A percentile compares a stretch with the other conserved stretches of the same genome.
phyloP scores from a whole-genome alignment of 2,888 invertebrate genomes.

The Drosophila colorata region DNA sequence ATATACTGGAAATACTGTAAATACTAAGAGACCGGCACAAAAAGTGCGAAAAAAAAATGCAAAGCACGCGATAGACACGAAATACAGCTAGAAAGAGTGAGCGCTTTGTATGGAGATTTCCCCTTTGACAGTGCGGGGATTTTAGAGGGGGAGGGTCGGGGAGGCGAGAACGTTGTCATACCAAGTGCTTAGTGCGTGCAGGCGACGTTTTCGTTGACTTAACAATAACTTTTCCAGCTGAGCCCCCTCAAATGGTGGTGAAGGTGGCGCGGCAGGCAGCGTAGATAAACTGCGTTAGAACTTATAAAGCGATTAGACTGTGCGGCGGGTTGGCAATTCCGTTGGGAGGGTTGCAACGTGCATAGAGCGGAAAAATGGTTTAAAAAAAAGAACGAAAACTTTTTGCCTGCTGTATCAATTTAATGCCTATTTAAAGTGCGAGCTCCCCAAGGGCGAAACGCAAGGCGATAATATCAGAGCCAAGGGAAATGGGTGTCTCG shows the following conservation, averaged over 20 bases:
- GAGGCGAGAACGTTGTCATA: slow-evolving; percentile 36
- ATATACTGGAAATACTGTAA: slow-evolving; percentile 23
- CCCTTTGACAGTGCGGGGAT: slow-evolving; percentile 8
- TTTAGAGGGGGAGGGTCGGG: neutral
- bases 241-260: slow-evolving; percentile 31
- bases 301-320: slow-evolving; percentile 78
- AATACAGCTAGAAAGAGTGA: slow-evolving; percentile 18
- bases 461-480: slow-evolving; percentile 25
- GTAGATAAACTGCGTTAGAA: slow-evolving; percentile 75
- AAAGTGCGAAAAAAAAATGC: slow-evolving; percentile 51
- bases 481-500: slow-evolving; percentile 1
- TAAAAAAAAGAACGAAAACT: slow-evolving; percentile 20
- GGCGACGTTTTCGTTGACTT: slow-evolving; percentile 47
- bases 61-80: slow-evolving; percentile 18
- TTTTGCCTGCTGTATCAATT: slow-evolving; percentile 67
- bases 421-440: slow-evolving; percentile 72
- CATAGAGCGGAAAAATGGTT: neutral
- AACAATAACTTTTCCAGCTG: slow-evolving; percentile 71
- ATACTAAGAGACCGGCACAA: slow-evolving; percentile 33
- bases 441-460: slow-evolving; percentile 15
- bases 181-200: slow-evolving; percentile 72
- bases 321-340: slow-evolving; percentile 39
- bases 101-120: slow-evolving; percentile 39
- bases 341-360: slow-evolving; percentile 25
- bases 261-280: slow-evolving; percentile 15